Percentiles rank a stretch among this genome's conserved stretches.
These are phyloP conservation scores for Pachymerium ferrugineum DNA, from an alignment of 2,888 invertebrate species.

Conservation along the genomic window DNA sequence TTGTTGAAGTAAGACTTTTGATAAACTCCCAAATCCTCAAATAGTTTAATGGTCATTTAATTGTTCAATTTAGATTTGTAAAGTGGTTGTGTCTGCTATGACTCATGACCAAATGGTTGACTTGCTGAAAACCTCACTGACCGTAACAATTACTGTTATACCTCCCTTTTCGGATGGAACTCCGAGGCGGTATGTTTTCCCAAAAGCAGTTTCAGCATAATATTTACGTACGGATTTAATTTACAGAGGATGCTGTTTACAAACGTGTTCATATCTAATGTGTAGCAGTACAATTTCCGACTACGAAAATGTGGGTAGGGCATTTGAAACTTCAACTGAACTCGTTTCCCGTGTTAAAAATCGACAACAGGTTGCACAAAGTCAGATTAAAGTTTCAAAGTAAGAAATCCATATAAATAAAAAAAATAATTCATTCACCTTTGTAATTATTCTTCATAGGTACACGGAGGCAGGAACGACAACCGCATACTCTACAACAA, in stretches of 20 bases:
- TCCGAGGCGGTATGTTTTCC: conserved; percentile 55
- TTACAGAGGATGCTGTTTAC: conserved; percentile 61
- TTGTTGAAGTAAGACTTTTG: conserved; percentile 65
- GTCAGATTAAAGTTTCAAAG: conserved; percentile 29
- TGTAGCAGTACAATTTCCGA: conserved; percentile 58
- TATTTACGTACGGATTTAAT: too few relatives aligned
- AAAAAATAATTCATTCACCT: background rate
- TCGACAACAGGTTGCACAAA: conserved; percentile 44
- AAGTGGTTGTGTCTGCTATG: conserved; percentile 80
- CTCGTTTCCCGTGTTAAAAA: conserved; percentile 1
- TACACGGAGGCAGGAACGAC: conserved; percentile 65
- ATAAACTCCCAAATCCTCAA: background rate
- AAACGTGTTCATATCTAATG: conserved; percentile 60
- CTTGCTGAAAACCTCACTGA: conserved; percentile 77
- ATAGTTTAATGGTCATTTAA: background rate
- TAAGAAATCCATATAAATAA: too few relatives aligned
- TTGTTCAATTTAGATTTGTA: conserved; percentile 58
- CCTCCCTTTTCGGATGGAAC: conserved; percentile 65
- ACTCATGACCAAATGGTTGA: conserved; percentile 91
- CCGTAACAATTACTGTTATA: conserved; percentile 76
- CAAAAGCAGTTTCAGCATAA: too few relatives aligned
- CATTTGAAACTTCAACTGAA: background rate
- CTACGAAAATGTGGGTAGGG: conserved; percentile 61
- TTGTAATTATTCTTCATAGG: conserved; percentile 41
- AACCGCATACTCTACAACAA: conserved; percentile 73